A percentile compares a stretch with the other conserved stretches of the same genome.
Evolutionary conservation across 2,888 invertebrate species (phyloP).

Genomic region (Glaucopsyche alexis): DNA sequence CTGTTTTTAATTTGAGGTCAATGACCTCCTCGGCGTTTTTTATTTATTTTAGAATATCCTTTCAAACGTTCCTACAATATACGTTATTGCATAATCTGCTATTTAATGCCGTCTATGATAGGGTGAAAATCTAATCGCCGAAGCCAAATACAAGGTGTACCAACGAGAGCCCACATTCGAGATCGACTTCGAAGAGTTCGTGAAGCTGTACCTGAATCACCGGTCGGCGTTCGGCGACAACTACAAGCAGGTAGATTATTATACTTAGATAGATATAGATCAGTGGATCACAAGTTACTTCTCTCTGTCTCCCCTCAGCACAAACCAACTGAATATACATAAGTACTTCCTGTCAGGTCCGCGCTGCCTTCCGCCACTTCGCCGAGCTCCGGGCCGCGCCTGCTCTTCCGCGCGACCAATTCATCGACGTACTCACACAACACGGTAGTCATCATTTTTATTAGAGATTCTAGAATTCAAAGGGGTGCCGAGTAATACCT

Average conservation of each 20-base stretch:
- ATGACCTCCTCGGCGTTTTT: too few species aligned
- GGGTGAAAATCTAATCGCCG: constrained; percentile 81
- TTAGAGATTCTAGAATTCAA: not conserved
- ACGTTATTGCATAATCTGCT: too few species aligned
- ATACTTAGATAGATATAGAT: not conserved
- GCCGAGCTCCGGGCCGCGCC: constrained; percentile 41
- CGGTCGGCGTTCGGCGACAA: constrained; percentile 80
- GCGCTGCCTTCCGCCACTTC: constrained; percentile 69
- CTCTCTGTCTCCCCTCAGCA: too few species aligned
- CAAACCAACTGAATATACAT: not conserved
- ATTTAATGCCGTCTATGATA: constrained; percentile 42
- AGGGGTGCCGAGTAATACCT: too few species aligned
- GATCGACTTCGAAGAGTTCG: constrained; percentile 83
- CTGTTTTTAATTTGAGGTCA: too few species aligned
- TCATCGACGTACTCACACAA: constrained; percentile 34
- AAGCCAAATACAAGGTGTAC: constrained; percentile 78
- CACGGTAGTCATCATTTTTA: constrained; percentile 44
- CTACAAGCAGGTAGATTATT: constrained; percentile 53
- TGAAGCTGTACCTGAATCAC: constrained; percentile 84
- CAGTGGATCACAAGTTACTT: too few species aligned
- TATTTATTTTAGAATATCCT: too few species aligned
- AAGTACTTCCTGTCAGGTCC: not conserved
- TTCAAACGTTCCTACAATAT: too few species aligned
- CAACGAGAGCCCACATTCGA: constrained; percentile 70
- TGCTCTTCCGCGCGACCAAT: not conserved